These are phyloP conservation scores for Crossocerus cetratus DNA, from an alignment of 2,888 invertebrate genomes.

Conservation along the genomic window DNA sequence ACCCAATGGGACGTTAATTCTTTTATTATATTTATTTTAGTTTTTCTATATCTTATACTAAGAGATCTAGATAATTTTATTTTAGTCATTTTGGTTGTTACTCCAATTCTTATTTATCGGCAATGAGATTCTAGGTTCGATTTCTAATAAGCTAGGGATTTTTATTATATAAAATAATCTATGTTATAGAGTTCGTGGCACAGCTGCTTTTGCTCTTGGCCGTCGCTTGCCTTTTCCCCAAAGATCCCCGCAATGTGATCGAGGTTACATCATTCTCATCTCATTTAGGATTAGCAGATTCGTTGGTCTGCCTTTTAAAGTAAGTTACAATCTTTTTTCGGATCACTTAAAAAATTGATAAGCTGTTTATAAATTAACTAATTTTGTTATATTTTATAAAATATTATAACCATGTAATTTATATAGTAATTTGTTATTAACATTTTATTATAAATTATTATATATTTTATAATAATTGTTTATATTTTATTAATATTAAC, in stretches of 20 bases:
- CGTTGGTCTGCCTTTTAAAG: slow-evolving; percentile 8
- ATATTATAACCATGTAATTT: too few species aligned
- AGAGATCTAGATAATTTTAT: too few species aligned
- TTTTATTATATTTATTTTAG: neutral
- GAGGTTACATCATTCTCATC: neutral
- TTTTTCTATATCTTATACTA: neutral
- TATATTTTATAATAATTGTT: too few species aligned
- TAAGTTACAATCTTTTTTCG: neutral
- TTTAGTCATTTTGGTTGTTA: neutral
- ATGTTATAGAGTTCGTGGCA: slow-evolving; percentile 55
- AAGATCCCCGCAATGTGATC: slow-evolving; percentile 33
- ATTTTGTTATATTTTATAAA: too few species aligned
- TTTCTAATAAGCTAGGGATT: neutral
- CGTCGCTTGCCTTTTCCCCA: slow-evolving; percentile 59
- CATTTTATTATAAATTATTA: too few species aligned
- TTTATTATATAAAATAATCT: neutral
- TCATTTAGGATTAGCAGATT: too few species aligned
- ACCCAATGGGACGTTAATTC: too few species aligned
- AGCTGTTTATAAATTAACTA: too few species aligned
- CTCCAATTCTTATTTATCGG: too few species aligned
- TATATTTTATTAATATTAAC: neutral
- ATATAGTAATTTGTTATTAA: too few species aligned
- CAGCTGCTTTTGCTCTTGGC: slow-evolving; percentile 56
- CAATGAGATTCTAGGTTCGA: neutral
- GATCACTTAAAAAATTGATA: too few species aligned